Conservation (phyloP, 1,140 invertebrate species). For the Dolichoris vasculosae region DNA sequence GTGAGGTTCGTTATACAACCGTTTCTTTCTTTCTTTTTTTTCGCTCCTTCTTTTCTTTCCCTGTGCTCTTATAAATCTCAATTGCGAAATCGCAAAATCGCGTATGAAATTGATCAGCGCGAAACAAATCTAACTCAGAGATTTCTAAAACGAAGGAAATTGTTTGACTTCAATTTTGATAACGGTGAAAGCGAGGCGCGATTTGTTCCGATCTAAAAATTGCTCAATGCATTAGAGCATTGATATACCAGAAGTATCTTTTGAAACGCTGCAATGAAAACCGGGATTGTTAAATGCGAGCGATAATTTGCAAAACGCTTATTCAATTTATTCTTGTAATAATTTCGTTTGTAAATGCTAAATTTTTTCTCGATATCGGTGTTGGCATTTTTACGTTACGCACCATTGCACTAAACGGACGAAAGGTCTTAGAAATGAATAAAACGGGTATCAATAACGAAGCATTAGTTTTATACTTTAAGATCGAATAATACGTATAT, state of each 20-base stretch:
- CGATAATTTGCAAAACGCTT: neutral
- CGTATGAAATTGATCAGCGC: neutral
- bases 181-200: slow-evolving; percentile 28
- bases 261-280: neutral
- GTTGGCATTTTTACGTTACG: neutral
- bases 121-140: neutral
- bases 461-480: neutral
- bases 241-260: neutral
- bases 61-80: neutral
- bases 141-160: neutral
- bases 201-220: slow-evolving; percentile 2
- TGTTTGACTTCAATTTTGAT: neutral
- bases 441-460: neutral
- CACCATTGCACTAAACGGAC: neutral
- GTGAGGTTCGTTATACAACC: neutral
- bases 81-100: slow-evolving; percentile 1
- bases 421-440: too few relatives aligned
- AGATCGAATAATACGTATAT: neutral
- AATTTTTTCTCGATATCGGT: neutral
- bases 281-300: neutral
- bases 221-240: slow-evolving; percentile 12
- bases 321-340: neutral
- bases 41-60: neutral
- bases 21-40: too few relatives aligned
- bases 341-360: neutral